Conservation (phyloP, 2,113 vertebrate species). For the Onychorhynchus coronatus region DNA sequence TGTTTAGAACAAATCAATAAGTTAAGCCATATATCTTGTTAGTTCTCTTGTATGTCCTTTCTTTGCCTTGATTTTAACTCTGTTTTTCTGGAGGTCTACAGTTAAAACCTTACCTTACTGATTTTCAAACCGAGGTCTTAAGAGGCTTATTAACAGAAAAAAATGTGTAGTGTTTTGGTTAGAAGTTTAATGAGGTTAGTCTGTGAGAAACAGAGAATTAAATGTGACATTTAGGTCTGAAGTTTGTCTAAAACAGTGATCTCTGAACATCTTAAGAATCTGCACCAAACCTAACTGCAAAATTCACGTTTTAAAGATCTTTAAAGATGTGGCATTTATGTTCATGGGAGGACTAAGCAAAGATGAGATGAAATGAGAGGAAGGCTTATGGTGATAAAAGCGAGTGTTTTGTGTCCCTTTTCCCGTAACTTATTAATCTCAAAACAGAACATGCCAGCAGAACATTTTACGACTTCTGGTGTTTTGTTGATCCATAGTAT, state of each 20-base stretch:
- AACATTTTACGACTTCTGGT: background rate
- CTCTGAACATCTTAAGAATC: background rate
- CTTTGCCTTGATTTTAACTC: background rate
- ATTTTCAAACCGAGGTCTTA: background rate
- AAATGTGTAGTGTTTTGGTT: background rate
- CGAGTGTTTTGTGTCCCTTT: background rate
- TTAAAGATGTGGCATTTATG: accelerated
- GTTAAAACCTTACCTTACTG: background rate
- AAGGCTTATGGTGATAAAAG: background rate
- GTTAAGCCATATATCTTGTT: background rate
- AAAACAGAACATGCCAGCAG: background rate
- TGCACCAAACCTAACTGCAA: background rate
- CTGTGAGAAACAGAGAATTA: background rate
- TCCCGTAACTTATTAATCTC: background rate
- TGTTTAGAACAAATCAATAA: background rate
- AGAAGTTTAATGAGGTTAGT: background rate
- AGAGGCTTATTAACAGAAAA: background rate
- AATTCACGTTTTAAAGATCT: background rate
- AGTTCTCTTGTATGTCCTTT: background rate
- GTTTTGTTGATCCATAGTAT: background rate
- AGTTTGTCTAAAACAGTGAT: background rate
- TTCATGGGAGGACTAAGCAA: background rate
- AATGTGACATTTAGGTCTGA: background rate
- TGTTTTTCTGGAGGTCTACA: background rate
- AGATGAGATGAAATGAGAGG: background rate